Evolutionary conservation across 2,797 vertebrate species (phyloP).

Genomic region (Pogonophryne albipinna): DNA sequence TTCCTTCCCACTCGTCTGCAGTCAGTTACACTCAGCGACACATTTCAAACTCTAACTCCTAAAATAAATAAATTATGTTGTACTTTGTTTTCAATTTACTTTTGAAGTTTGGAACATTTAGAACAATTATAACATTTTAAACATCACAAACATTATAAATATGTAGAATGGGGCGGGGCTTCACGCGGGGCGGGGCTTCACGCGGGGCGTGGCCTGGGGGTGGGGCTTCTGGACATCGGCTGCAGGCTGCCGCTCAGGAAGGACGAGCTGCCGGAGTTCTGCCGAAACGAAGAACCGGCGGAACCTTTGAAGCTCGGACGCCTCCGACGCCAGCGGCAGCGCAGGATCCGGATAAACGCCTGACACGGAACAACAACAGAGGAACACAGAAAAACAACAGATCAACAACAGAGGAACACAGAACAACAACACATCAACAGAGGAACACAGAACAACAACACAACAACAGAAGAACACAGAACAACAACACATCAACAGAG

Average conservation of each 20-base stretch:
- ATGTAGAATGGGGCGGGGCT: not conserved
- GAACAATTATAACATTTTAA: too few relatives aligned
- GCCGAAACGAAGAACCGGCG: slow-evolving; percentile 59
- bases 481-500: too few relatives aligned
- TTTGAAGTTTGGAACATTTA: too few relatives aligned
- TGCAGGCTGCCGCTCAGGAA: slow-evolving; percentile 90
- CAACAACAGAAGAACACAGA: too few relatives aligned
- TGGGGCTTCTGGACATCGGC: slow-evolving; percentile 84
- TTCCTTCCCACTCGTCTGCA: too few relatives aligned
- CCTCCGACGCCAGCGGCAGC: slow-evolving; percentile 82
- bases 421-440: too few relatives aligned
- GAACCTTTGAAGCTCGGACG: slow-evolving; percentile 81
- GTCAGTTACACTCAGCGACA: too few relatives aligned
- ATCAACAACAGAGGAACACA: too few relatives aligned
- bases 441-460: not conserved
- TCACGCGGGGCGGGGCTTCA: not conserved
- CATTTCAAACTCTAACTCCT: too few relatives aligned
- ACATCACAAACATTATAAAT: too few relatives aligned
- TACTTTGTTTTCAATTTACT: too few relatives aligned
- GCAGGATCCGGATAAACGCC: slow-evolving; percentile 83
- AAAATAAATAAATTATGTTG: too few relatives aligned
- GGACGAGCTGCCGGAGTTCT: slow-evolving; percentile 86
- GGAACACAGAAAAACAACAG: not conserved
- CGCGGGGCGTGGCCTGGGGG: slow-evolving; percentile 79
- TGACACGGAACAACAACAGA: slow-evolving; percentile 15